Evolutionary conservation across 1,140 invertebrate genomes (phyloP).

Genomic region (Elysia chlorotica): DNA sequence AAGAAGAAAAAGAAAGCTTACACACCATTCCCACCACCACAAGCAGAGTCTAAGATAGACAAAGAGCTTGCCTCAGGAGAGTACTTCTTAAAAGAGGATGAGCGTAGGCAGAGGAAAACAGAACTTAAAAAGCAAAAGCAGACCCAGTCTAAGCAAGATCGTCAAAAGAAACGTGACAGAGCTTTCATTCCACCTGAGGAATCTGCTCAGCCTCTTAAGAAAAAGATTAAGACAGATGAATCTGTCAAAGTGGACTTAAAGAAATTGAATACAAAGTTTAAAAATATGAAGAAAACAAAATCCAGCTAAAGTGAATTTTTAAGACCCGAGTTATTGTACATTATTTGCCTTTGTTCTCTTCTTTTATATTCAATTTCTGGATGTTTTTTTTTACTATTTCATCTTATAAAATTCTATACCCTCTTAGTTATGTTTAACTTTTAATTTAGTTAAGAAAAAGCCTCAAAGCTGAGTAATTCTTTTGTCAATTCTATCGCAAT

Average conservation of each 20-base stretch:
- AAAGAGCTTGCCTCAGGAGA: slow-evolving; percentile 92
- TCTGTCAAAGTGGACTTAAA: slow-evolving; percentile 15
- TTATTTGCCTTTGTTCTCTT: not conserved
- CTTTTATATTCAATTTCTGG: not conserved
- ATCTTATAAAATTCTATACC: too few relatives aligned
- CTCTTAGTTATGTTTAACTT: too few relatives aligned
- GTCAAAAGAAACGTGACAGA: slow-evolving; percentile 15
- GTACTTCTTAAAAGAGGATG: slow-evolving; percentile 90
- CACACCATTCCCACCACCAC: slow-evolving; percentile 96
- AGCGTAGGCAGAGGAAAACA: slow-evolving; percentile 68
- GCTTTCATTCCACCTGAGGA: slow-evolving; percentile 27
- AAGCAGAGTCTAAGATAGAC: slow-evolving; percentile 91
- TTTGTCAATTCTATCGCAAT: too few relatives aligned
- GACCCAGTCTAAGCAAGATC: slow-evolving; percentile 17
- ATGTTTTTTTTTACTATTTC: too few relatives aligned
- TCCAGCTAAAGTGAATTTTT: not conserved
- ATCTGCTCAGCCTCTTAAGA: not conserved
- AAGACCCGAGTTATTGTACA: too few relatives aligned
- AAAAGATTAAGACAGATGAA: not conserved
- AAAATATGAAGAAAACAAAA: slow-evolving; percentile 15
- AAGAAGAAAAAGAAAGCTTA: slow-evolving; percentile 80
- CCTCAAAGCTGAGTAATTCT: too few relatives aligned
- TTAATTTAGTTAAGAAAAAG: too few relatives aligned
- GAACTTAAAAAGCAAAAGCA: slow-evolving; percentile 36
- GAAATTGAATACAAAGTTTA: slow-evolving; percentile 21